These are phyloP conservation scores for Aleiodes sp. DNA, from an alignment of 1,140 invertebrate genomes.

Conservation along the genomic window DNA sequence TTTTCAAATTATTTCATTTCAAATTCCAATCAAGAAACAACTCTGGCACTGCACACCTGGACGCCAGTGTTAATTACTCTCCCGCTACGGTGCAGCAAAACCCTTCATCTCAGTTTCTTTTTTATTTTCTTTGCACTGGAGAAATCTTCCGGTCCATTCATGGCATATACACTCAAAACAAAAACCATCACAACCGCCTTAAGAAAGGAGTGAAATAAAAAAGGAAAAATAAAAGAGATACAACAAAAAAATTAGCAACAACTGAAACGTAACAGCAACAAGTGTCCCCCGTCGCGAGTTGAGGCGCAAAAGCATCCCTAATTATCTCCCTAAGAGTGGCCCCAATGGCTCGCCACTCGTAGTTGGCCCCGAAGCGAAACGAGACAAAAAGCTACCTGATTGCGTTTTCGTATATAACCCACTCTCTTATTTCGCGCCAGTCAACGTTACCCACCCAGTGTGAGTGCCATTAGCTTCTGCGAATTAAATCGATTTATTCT, in stretches of 20 bases:
- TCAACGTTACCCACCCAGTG: conserved; percentile 4
- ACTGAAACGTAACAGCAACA: conserved; percentile 40
- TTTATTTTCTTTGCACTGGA: background rate
- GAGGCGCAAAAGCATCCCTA: conserved; percentile 65
- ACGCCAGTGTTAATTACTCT: conserved; percentile 29
- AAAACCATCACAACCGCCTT: background rate
- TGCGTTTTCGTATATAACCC: conserved; percentile 63
- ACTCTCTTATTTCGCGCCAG: conserved; percentile 19
- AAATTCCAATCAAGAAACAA: conserved; percentile 11
- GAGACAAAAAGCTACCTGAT: conserved; percentile 64
- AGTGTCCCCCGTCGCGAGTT: conserved; percentile 61
- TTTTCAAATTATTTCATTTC: background rate
- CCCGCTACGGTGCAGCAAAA: conserved; percentile 9
- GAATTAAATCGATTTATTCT: conserved; percentile 41
- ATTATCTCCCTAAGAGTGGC: conserved; percentile 55
- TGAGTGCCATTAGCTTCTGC: conserved; percentile 30
- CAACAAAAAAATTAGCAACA: conserved; percentile 33
- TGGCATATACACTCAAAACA: background rate
- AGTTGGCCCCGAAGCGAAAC: conserved; percentile 50
- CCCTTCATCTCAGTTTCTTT: background rate
- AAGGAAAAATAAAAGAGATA: conserved; percentile 22
- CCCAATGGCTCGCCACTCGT: conserved; percentile 37
- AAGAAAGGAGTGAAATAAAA: conserved; percentile 23
- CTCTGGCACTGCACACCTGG: conserved; percentile 5
- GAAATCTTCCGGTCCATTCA: background rate